Evolutionary conservation across 2,888 invertebrate species (phyloP).

Genomic region (Cactoblastis cactorum): DNA sequence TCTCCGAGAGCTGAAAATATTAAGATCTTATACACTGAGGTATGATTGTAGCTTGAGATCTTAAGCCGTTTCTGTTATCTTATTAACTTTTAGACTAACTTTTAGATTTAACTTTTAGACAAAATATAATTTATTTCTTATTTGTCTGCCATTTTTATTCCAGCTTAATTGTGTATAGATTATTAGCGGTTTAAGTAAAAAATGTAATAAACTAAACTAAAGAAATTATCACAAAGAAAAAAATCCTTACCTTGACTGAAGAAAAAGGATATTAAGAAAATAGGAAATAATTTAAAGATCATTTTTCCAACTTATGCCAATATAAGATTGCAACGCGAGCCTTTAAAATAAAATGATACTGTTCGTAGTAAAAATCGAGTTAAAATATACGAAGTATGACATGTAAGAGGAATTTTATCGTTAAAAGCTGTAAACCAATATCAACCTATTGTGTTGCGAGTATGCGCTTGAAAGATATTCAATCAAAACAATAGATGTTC

Average conservation of each 20-base stretch:
- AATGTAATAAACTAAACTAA: not conserved
- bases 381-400: slow-evolving; percentile 24
- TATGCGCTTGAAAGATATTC: slow-evolving; percentile 54
- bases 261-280: not conserved
- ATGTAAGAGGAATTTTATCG: slow-evolving; percentile 43
- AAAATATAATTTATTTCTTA: too few relatives aligned
- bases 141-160: too few relatives aligned
- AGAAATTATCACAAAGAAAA: not conserved
- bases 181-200: not conserved
- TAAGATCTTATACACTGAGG: too few relatives aligned
- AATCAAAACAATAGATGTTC: slow-evolving; percentile 59
- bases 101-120: too few relatives aligned
- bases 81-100: too few relatives aligned
- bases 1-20: too few relatives aligned
- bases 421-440: slow-evolving; percentile 51
- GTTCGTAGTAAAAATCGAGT: slow-evolving; percentile 12
- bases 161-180: too few relatives aligned
- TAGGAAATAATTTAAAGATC: not conserved
- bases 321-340: not conserved
- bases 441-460: slow-evolving; percentile 60
- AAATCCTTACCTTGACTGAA: slow-evolving; percentile 1
- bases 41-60: too few relatives aligned
- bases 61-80: too few relatives aligned
- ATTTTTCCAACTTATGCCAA: not conserved
- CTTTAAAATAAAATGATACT: not conserved